phyloP scores from a whole-genome alignment of 2,797 vertebrate species.

The Chaunax sp. region DNA sequence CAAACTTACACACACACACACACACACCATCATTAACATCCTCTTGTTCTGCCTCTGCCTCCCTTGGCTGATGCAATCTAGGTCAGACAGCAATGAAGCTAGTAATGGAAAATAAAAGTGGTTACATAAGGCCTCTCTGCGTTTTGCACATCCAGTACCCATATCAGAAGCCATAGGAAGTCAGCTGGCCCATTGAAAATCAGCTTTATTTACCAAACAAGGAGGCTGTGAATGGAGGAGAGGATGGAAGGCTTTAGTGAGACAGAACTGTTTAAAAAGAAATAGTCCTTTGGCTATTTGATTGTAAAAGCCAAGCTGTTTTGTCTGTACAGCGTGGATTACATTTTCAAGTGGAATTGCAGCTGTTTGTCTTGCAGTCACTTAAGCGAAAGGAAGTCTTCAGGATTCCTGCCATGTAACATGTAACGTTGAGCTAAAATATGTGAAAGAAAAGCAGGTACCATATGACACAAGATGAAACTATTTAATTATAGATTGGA shows the following conservation, averaged over 20 bases:
- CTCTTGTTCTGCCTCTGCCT: constrained; percentile 79
- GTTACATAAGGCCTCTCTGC: constrained; percentile 81
- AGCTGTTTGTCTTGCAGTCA: constrained; percentile 16
- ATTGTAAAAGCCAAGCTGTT: constrained; percentile 16
- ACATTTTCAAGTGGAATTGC: constrained; percentile 6
- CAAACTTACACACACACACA: constrained; percentile 16
- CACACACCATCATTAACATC: constrained; percentile 67
- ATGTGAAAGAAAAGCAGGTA: background rate
- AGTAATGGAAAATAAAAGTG: constrained; percentile 84
- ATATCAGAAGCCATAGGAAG: constrained; percentile 68
- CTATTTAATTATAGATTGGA: constrained; percentile 20
- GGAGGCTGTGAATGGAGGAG: constrained; percentile 49
- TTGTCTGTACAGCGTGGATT: constrained; percentile 7
- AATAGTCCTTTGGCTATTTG: constrained; percentile 23
- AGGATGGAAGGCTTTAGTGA: constrained; percentile 23
- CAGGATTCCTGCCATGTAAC: background rate
- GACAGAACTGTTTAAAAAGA: constrained; percentile 6
- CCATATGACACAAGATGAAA: background rate
- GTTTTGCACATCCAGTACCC: constrained; percentile 76
- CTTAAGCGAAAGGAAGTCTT: background rate
- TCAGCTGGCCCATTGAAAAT: constrained; percentile 72
- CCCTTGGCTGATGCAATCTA: constrained; percentile 83
- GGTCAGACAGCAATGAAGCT: constrained; percentile 82
- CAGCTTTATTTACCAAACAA: constrained; percentile 78
- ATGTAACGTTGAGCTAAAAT: background rate